phyloP scores from a whole-genome alignment of 2,888 invertebrate species.

The Melanostoma mellinum region DNA sequence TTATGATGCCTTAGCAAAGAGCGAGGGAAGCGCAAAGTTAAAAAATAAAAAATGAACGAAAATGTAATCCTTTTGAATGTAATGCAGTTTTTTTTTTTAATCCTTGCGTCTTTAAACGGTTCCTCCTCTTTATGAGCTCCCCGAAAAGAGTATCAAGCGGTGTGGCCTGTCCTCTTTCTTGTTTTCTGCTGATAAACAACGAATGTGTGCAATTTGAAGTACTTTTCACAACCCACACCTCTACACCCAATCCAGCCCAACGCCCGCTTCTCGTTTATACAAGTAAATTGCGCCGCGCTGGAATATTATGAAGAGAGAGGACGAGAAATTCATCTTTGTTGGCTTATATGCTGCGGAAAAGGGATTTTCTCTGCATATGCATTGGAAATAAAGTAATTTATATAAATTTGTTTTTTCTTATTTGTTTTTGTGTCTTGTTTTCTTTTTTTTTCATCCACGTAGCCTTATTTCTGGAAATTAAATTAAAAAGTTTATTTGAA shows the following conservation, averaged over 20 bases:
- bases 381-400: constrained; percentile 67
- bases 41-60: constrained; percentile 47
- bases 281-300: constrained; percentile 41
- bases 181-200: constrained; percentile 71
- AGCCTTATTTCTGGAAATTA: constrained; percentile 48
- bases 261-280: not conserved
- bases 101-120: constrained; percentile 48
- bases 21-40: constrained; percentile 6
- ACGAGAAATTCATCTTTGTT: constrained; percentile 43
- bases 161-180: constrained; percentile 54
- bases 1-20: not conserved
- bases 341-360: constrained; percentile 32
- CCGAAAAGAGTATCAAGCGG: not conserved
- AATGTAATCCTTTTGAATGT: constrained; percentile 63
- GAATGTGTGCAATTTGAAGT: constrained; percentile 60
- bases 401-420: constrained; percentile 36
- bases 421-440: constrained; percentile 6
- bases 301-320: constrained; percentile 36
- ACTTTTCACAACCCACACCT: constrained; percentile 18
- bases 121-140: constrained; percentile 3
- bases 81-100: constrained; percentile 40
- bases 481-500: constrained; percentile 56
- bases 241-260: not conserved
- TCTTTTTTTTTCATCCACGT: constrained; percentile 26
- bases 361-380: constrained; percentile 40